Conservation (phyloP, 2,888 invertebrate species). For the Hesperia comma region DNA sequence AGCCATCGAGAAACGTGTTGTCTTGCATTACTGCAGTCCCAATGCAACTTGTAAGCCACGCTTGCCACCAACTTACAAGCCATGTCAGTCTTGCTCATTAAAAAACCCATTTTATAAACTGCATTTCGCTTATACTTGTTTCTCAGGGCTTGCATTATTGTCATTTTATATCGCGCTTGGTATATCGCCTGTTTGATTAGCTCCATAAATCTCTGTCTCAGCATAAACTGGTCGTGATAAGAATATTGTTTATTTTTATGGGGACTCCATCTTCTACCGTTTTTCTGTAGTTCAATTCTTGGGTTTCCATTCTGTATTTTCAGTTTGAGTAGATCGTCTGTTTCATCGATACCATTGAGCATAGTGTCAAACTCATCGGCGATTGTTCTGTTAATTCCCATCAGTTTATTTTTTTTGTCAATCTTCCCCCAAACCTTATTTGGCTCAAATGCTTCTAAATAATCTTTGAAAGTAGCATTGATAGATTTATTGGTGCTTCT, state of each 20-base stretch:
- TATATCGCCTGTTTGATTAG: constrained; percentile 66
- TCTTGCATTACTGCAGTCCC: constrained; percentile 42
- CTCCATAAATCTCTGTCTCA: constrained; percentile 53
- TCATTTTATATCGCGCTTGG: constrained; percentile 59
- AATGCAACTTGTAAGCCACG: constrained; percentile 46
- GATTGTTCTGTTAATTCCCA: constrained; percentile 44
- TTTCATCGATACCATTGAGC: constrained; percentile 51
- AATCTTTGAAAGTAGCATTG: constrained; percentile 47
- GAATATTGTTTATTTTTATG: background rate
- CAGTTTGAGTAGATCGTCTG: constrained; percentile 55
- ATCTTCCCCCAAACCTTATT: constrained; percentile 52
- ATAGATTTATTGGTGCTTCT: background rate
- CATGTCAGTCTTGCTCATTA: constrained; percentile 59
- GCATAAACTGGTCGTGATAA: constrained; percentile 45
- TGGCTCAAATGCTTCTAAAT: constrained; percentile 53
- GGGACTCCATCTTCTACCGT: constrained; percentile 50
- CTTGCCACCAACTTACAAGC: constrained; percentile 50
- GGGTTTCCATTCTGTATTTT: constrained; percentile 50
- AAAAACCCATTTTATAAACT: constrained; percentile 65
- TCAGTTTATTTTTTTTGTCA: constrained; percentile 45
- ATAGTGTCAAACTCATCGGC: constrained; percentile 50
- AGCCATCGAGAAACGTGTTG: background rate
- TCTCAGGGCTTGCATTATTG: constrained; percentile 57
- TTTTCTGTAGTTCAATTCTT: constrained; percentile 40
- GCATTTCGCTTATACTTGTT: constrained; percentile 44